These are phyloP conservation scores for Drosophila aff. DNA, from an alignment of 1,140 invertebrate genomes.

Conservation along the genomic window DNA sequence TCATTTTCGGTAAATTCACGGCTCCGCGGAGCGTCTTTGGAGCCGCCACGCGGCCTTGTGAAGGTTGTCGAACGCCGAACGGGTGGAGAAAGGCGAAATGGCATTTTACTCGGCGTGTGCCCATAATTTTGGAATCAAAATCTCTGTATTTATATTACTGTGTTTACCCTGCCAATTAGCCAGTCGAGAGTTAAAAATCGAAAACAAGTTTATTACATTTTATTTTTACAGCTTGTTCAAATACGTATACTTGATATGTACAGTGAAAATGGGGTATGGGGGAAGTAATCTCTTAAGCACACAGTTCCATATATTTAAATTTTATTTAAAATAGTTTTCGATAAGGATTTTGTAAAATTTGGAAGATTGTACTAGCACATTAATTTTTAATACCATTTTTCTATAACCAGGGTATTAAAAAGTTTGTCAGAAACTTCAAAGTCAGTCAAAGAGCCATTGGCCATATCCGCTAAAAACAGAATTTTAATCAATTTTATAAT, in stretches of 20 bases:
- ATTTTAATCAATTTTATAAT: no score
- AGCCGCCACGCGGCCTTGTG: slow-evolving; percentile 8
- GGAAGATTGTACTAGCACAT: no score
- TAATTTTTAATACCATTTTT: no score
- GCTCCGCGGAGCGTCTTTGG: slow-evolving; percentile 3
- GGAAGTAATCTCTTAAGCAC: no score
- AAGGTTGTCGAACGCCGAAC: not conserved
- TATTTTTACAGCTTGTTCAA: slow-evolving; percentile 14
- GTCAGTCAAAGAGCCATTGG: no score
- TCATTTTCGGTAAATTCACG: slow-evolving; percentile 41
- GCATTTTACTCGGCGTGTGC: slow-evolving; percentile 7
- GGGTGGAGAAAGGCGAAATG: not conserved
- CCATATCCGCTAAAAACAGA: no score
- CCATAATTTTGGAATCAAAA: slow-evolving; percentile 7
- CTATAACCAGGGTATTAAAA: no score
- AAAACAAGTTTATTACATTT: slow-evolving; percentile 38
- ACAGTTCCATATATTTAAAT: not conserved
- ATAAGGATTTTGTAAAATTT: no score
- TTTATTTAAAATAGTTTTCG: no score
- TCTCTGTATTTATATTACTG: not conserved
- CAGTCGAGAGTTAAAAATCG: slow-evolving; percentile 2
- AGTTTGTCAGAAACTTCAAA: no score
- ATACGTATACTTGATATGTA: not conserved
- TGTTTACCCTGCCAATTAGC: slow-evolving; percentile 21
- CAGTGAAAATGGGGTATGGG: not conserved